Evolutionary conservation across 2,888 invertebrate genomes (phyloP), one percentile per base, ranked within the genome.

Genomic region (Ennomos quercinarius): DNA sequence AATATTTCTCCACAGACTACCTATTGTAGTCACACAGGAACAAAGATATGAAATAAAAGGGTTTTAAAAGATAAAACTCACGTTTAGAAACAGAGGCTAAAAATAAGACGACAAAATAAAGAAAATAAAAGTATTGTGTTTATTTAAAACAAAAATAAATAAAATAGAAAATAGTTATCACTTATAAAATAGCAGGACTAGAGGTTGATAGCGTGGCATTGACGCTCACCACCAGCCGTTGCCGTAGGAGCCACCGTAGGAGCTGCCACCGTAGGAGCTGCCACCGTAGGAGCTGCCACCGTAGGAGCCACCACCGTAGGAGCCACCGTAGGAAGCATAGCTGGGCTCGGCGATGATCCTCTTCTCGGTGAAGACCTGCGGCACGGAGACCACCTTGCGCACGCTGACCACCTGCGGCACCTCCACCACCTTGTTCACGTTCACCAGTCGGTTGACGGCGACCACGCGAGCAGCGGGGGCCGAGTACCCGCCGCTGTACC

Each of bases 301-400:
- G 50, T 65, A 64, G 9, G 45, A 60, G 38, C 61, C 64, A 12
- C 61, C 64, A 12, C 49, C n/a, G 61, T 45, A 68, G 10, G 56
- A 42, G 59, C 54, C 34, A 49, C 17, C 17, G 17, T 27, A 27
- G 27, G 27, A 27, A 27, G 54, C 27, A 57, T 55, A 61, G 36
- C 65, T 66, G 60, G 76, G 76, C 61, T 72, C 64, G 61, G 78
- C 69, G 62, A 76, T 70, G 53, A 82, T 73, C 68, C 76, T 74
- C 66, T 79, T 77, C 62, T 80, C 82, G 49, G 80, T 73, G 69
- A 88, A 77, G 61, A 83, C 78, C 70, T 81, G 80, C 48, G 81
- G 83, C 56, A 74, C 81, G 67, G 83, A 79, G 70, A 87, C 77
- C 44, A 80, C 68, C 68, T 78, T 84, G 68, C 73, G 80, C 46